Base-by-base conservation (phyloP, 2,888 invertebrate species). In the Rugalucina vietnamica region DNA sequence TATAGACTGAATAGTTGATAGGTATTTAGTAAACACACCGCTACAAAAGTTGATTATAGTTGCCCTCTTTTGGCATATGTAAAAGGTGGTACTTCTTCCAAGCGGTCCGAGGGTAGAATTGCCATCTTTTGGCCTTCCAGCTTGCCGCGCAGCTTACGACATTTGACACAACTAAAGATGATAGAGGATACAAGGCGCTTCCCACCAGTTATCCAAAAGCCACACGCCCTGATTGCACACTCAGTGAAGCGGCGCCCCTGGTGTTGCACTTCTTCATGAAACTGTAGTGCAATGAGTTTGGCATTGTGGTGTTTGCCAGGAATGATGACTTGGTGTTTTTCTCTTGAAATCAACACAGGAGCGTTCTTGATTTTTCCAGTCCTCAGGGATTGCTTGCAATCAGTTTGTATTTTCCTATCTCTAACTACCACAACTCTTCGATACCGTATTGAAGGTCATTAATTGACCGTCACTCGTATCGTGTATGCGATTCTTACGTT, bases 181-280 rank as follows among this genome's bases (percentile, higher is more conserved):
- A 80, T 5, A 29, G 78, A 75, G 29, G 76, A 69, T 1, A 85
- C 72, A 24, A 75, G 70, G 0, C 78, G 54, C 36, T 81, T 82
- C 4, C 76, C 78, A 32, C 85, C 85, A 1, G 75, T 71, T 3
- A 85, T 84, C 87, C 83, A 88, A 34, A 78, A 82, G 8, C 85
- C 87, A 14, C 83, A 78, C 21, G 54, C 21, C 36, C 87, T 54
- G 5, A 88, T 65, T 18, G 82, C 75, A 27, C 85, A 85, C n/a
- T 81, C 83, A 24, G 83, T 88, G 29, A 85, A 81, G 43, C 79
- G 85, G 0, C 87, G 54, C 0, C 87, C 87, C 65, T 88, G 84
- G 54, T 88, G 87, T 29, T 65, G 24, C 4, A 87, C 81, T 34
- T 57, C 65, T 57, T 84, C 78, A 76, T 86, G 88, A 73, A 72